Evolutionary conservation across 2,888 invertebrate species (phyloP).

Genomic region (Rotaria socialis): DNA sequence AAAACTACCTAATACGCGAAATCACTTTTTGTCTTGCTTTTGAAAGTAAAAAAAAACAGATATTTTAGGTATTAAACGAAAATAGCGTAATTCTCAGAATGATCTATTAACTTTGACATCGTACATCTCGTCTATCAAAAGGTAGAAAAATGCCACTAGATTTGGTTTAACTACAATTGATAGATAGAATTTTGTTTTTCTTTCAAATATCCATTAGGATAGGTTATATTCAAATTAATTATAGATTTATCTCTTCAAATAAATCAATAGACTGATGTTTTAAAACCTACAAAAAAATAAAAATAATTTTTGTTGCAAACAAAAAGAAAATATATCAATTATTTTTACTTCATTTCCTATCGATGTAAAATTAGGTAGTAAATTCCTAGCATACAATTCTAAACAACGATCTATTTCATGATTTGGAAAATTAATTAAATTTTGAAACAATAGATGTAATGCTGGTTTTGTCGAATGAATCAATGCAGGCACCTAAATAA

Average conservation of each 20-base stretch:
- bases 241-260: not conserved
- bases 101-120: too few relatives aligned
- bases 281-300: not conserved
- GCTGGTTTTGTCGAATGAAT: slow-evolving; percentile 94
- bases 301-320: not conserved
- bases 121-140: too few relatives aligned
- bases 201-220: too few relatives aligned
- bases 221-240: too few relatives aligned
- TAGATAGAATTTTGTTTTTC: too few relatives aligned
- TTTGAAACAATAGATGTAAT: slow-evolving; percentile 15
- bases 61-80: too few relatives aligned
- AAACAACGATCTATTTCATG: slow-evolving; percentile 62
- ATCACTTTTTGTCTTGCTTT: too few relatives aligned
- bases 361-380: slow-evolving; percentile 77
- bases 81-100: too few relatives aligned
- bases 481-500: slow-evolving; percentile 78
- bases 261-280: slow-evolving; percentile 28
- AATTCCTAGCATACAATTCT: slow-evolving; percentile 85
- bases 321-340: not conserved
- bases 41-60: too few relatives aligned
- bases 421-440: slow-evolving; percentile 2
- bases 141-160: too few relatives aligned
- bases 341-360: slow-evolving; percentile 74
- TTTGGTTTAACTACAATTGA: too few relatives aligned
- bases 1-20: too few relatives aligned